These are phyloP conservation scores for Ectropis grisescens DNA, from an alignment of 1,140 invertebrate genomes.

Conservation along the genomic window DNA sequence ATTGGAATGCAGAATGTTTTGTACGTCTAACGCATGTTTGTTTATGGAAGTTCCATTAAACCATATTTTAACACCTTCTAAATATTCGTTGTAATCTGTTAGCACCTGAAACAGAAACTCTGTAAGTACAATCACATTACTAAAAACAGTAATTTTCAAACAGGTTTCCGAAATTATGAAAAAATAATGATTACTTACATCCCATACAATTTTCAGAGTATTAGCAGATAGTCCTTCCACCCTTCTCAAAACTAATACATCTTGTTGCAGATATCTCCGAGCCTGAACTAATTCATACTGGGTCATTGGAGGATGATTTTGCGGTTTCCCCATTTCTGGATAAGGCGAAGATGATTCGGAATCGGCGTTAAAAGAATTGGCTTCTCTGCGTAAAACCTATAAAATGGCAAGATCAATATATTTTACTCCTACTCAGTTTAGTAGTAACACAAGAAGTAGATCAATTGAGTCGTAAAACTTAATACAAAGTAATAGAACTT, in stretches of 20 bases:
- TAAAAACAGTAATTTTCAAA: no score
- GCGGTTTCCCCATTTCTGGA: slow-evolving; percentile 50
- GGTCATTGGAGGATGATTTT: slow-evolving; percentile 79
- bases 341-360: slow-evolving; percentile 44
- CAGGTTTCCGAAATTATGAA: no score
- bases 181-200: slow-evolving; percentile 72
- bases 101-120: slow-evolving; percentile 32
- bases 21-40: slow-evolving; percentile 29
- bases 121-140: no score
- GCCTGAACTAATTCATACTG: slow-evolving; percentile 87
- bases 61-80: slow-evolving; percentile 94
- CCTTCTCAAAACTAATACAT: slow-evolving; percentile 84
- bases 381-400: slow-evolving; percentile 57
- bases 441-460: not conserved
- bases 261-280: slow-evolving; percentile 80
- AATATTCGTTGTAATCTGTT: slow-evolving; percentile 70
- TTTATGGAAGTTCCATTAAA: slow-evolving; percentile 82
- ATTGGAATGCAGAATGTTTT: slow-evolving; percentile 34
- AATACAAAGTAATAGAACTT: no score
- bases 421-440: slow-evolving; percentile 1
- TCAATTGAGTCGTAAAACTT: no score
- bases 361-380: slow-evolving; percentile 53
- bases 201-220: slow-evolving; percentile 87
- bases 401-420: no score
- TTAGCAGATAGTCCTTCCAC: slow-evolving; percentile 86